Conservation (phyloP, 2,113 vertebrate genomes). For the Pantherophis guttatus region DNA sequence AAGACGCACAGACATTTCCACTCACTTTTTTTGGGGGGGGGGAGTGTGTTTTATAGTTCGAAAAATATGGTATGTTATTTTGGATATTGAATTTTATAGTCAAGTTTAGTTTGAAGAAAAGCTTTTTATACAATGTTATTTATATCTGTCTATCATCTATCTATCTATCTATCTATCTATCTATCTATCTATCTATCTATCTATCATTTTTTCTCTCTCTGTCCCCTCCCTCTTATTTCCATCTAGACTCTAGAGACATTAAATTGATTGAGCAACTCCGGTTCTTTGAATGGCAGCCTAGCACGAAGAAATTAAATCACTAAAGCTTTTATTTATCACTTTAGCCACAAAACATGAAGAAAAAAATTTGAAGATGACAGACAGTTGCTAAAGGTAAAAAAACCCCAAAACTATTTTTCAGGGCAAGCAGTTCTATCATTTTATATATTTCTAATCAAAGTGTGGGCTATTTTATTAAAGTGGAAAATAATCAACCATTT, state of each 20-base stretch:
- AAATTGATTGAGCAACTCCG: neutral
- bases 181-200: too few relatives aligned
- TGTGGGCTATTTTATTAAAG: neutral
- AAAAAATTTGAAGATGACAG: neutral
- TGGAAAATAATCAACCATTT: neutral
- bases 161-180: neutral
- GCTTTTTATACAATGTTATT: neutral
- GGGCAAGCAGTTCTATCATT: neutral
- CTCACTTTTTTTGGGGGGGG: too few relatives aligned
- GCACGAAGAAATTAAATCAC: neutral
- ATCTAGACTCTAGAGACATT: too few relatives aligned
- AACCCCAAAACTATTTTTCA: neutral
- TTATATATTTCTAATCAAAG: too few relatives aligned
- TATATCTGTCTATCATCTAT: rapidly evolving
- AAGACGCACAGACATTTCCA: too few relatives aligned
- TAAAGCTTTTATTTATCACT: neutral
- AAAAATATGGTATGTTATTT: neutral
- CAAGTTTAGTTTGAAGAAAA: neutral
- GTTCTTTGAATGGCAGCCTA: neutral
- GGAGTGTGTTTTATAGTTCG: neutral
- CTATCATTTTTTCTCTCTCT: neutral
- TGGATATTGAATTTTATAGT: neutral
- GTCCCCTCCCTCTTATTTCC: neutral
- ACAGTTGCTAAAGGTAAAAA: neutral
- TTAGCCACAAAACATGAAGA: neutral